Base-by-base conservation (phyloP, 2,888 invertebrate species). In the Geophilus truncorum region DNA sequence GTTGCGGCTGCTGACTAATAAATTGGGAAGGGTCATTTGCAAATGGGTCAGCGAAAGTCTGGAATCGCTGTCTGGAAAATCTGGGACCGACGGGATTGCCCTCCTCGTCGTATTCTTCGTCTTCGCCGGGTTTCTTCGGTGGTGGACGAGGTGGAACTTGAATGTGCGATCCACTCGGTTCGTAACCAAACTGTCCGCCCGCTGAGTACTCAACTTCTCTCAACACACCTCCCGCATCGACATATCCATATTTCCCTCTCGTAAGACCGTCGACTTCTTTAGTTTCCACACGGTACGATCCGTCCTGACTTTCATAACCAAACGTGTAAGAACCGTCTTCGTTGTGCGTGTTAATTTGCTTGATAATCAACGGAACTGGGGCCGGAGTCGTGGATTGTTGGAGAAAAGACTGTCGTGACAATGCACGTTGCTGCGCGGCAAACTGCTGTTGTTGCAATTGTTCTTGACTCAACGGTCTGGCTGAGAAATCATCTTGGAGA, bases 311-410 rank as follows among this genome's bases (percentile, higher is more conserved):
- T 88, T 94, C 94, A 85, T 93, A 94, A 0, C 94, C 94, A 82
- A 93, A 93, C 0, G 94, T 93, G 85, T 94, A 94, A 0, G 93
- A 93, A 32, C 94, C 94, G 85, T 94, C 94, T 79, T 93, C 92
- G 86, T 94, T 94, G 1, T 94, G 89, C 85, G 92, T 90, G 83
- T 93, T 91, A 84, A 94, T 93, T 87, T 93, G 93, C 86, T 94
- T 93, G 30, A 94, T 91, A 84, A 94, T 83, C 77, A 79, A 78
- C n/a, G 82, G 23, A 57, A 51, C 30, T 12, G 82, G 82, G 32
- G 45, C 76, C 18, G 76, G 80, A 18, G 82, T 81, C n/a, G 82
- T 81, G 6, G 21, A 21, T 62, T 62, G 15, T 62, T 18, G 57
- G 23, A 62, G 21, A 23, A 62, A 62, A 62, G 57, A 62, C 21